Evolutionary conservation across 30 jellyfish, hydroid and myxozoan genomes (phyloP).

Genomic region (Turritopsis rubra): DNA sequence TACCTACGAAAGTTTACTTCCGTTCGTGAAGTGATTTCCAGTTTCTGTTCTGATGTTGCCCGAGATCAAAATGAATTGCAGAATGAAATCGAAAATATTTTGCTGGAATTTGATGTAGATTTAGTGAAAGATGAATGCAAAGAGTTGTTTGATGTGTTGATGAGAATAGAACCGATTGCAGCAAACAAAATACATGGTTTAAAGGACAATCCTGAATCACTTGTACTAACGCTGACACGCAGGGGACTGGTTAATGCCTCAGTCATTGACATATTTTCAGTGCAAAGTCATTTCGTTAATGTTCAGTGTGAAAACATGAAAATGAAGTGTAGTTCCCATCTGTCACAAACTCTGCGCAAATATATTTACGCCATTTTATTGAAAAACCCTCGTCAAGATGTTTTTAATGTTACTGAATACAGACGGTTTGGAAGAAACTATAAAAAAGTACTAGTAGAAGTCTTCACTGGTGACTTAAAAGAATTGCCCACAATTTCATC

Average conservation of each 20-base stretch:
- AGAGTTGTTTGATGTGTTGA: not conserved
- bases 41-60: not conserved
- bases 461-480: not conserved
- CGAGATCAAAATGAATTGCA: not conserved
- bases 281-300: not conserved
- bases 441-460: not conserved
- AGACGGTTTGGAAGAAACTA: not conserved
- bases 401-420: not conserved
- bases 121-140: not conserved
- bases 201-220: not conserved
- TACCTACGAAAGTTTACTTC: not conserved
- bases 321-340: not conserved
- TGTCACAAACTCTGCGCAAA: conserved; percentile 13
- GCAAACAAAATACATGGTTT: not conserved
- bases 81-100: conserved; percentile 2
- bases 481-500: not conserved
- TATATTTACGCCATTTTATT: not conserved
- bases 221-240: not conserved
- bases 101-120: conserved; percentile 9
- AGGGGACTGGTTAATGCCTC: conserved; percentile 1
- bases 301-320: conserved; percentile 27
- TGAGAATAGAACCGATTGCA: not conserved
- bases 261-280: conserved; percentile 13
- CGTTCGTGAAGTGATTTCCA: not conserved
- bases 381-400: not conserved